phyloP scores from a whole-genome alignment of 2,888 invertebrate species.

The Caenorhabditis sp. region DNA sequence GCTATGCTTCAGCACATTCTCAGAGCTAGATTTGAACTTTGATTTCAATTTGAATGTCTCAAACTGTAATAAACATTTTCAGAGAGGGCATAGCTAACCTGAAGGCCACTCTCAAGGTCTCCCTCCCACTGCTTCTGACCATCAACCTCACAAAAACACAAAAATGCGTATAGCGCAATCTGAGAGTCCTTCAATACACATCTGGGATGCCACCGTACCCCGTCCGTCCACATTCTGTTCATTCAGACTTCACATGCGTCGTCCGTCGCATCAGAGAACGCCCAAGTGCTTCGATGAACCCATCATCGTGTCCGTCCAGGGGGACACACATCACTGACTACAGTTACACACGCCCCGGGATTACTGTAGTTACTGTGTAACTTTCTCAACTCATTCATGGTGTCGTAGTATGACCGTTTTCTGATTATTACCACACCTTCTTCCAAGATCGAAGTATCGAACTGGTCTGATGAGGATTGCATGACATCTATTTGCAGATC shows the following conservation, averaged over 20 bases:
- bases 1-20: too few relatives aligned
- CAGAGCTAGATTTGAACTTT: too few relatives aligned
- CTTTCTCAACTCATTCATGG: too few relatives aligned
- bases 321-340: slow-evolving; percentile 11
- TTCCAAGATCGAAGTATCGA: neutral
- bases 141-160: too few relatives aligned
- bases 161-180: too few relatives aligned
- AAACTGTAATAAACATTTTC: too few relatives aligned
- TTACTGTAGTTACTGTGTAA: slow-evolving; percentile 3
- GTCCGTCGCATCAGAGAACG: slow-evolving; percentile 8
- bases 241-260: slow-evolving; percentile 6
- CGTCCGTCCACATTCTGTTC: neutral
- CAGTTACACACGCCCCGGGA: neutral
- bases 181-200: neutral
- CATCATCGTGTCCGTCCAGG: slow-evolving; percentile 11
- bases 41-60: too few relatives aligned
- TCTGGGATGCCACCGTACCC: neutral
- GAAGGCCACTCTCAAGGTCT: too few relatives aligned
- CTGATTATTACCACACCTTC: too few relatives aligned
- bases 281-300: slow-evolving; percentile 26
- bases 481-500: slow-evolving; percentile 1
- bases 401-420: too few relatives aligned
- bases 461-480: too few relatives aligned
- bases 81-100: neutral
- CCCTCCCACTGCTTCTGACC: too few relatives aligned